Evolutionary conservation across 2,888 invertebrate genomes (phyloP), one percentile per base, ranked within the genome.

Genomic region (Heliconius ismenius): DNA sequence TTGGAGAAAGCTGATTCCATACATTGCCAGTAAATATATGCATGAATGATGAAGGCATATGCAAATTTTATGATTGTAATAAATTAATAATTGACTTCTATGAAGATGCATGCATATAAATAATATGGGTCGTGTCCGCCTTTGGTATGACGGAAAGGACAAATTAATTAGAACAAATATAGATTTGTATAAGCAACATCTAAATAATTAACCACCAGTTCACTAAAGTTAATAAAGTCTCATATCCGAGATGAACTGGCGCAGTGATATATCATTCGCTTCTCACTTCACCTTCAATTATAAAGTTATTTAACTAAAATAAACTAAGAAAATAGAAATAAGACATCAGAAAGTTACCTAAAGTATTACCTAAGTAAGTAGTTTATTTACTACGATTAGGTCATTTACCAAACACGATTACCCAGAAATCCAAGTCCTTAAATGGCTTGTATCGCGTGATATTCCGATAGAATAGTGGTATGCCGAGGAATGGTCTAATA

Each of bases 361-460:
- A n/a, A n/a, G 10, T n/a, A n/a, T n/a, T 60, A n/a, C n/a, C 3
- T 62, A 62, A 26, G 24, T 49, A 62, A 26, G 11, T n/a, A 58
- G 10, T 62, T 62, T 26, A 77, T 75, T 73, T 60, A 65, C 21
- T 9, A 24, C 1, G 9, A 24, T 64, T 24, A 64, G 24, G 36
- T n/a, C 26, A 36, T 73, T 73, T 63, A 63, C 43, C 21, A 62
- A 58, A 62, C 60, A 36, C 43, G 28, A 63, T 78, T 73, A 74
- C 58, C 39, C 18, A 36, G 24, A 58, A 77, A 74, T 43, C 60
- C 58, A 28, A 70, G 77, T 28, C 26, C 73, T 24, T 18, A 77
- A 74, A 77, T 58, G 62, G 60, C 60, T 43, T 24, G 36, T 24
- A 74, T 77, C 77, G 74, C 77, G 77, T 74, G 74, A 58, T 58